A percentile compares a stretch with the other conserved stretches of the same genome.
These are phyloP conservation scores for Orientallactaga bullata DNA, from an alignment of 2,113 vertebrate genomes.

Conservation along the genomic window DNA sequence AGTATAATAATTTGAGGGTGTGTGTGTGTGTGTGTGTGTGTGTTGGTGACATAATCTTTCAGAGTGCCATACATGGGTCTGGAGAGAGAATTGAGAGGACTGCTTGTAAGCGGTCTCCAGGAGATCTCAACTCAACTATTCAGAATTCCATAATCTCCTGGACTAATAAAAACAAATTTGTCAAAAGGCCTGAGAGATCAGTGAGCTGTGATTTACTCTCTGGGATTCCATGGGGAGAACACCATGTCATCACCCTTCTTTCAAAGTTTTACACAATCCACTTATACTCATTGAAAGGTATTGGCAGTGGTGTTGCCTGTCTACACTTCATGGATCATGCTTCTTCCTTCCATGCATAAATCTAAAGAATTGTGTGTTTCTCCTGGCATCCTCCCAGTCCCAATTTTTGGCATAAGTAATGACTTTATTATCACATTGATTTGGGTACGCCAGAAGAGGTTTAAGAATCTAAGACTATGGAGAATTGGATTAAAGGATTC, in stretches of 20 bases:
- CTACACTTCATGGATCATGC: neutral
- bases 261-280: neutral
- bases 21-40: no score
- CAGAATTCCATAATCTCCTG: neutral
- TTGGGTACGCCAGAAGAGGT: neutral
- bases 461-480: neutral
- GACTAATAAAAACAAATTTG: neutral
- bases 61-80: neutral
- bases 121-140: neutral
- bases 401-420: neutral
- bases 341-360: fast-evolving
- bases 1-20: no score
- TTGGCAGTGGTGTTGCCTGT: neutral
- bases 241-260: neutral
- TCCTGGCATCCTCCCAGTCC: neutral
- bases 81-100: neutral
- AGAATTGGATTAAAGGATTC: no score
- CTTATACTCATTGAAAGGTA: neutral
- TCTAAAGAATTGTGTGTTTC: neutral
- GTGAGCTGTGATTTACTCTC: neutral
- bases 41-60: no score
- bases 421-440: neutral
- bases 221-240: neutral
- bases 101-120: neutral
- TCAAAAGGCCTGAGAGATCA: neutral